phyloP scores from a whole-genome alignment of 2,797 vertebrate genomes.

The Urocyon cinereoargenteus region DNA sequence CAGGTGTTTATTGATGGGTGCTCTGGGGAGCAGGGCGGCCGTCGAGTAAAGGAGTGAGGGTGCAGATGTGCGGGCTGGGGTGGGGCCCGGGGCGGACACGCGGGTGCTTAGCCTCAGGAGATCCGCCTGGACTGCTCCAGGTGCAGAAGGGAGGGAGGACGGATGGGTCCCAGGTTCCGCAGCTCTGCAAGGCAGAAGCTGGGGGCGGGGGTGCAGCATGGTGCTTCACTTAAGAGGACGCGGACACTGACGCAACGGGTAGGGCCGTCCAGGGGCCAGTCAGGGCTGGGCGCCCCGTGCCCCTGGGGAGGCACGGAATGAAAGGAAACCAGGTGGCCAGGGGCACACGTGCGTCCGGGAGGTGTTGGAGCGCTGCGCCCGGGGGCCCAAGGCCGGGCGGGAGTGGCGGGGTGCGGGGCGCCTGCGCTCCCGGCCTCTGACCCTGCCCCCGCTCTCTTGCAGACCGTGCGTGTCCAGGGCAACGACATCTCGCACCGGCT shows the following conservation, averaged over 20 bases:
- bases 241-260: background rate
- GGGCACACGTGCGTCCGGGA: too few species aligned
- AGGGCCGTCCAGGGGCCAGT: too few species aligned
- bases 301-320: rapidly evolving
- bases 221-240: background rate
- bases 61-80: background rate
- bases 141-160: too few species aligned
- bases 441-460: constrained; percentile 77
- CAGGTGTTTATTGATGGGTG: too few species aligned
- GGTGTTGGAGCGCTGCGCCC: background rate
- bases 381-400: background rate
- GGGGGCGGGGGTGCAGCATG: rapidly evolving
- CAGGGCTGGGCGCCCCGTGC: background rate
- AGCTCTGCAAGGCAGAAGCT: background rate
- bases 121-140: background rate
- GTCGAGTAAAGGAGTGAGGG: background rate
- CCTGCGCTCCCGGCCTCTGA: background rate
- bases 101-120: background rate
- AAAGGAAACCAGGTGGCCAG: rapidly evolving
- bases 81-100: background rate
- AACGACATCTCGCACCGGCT: constrained; percentile 97
- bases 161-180: background rate
- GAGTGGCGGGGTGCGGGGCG: background rate
- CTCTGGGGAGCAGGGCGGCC: too few species aligned
- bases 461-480: constrained; percentile 97